Base-by-base conservation (phyloP, 2,888 invertebrate species). In the Dusona sp. region DNA sequence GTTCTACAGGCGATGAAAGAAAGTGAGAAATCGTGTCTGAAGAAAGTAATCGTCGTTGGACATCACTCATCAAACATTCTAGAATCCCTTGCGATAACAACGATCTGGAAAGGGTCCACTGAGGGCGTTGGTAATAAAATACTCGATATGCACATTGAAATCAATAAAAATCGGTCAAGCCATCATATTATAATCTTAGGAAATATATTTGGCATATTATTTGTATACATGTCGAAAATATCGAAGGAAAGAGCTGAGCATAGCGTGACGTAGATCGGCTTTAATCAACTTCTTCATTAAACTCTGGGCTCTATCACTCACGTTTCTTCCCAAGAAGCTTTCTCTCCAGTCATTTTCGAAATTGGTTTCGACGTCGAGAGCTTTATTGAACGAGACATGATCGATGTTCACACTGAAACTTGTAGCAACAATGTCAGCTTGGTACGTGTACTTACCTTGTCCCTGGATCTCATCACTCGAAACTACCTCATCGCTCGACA, bases 221-320 rank as follows among this genome's bases (percentile, higher is more conserved):
- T 42, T 22, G 33, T 48, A 54, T 61, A 16, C 25, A 54, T 1
- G 68, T 65, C 3, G 29, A 79, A 54, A 79, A 29, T 25, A 57
- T 38, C 42, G 45, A 33, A 74, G 16, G 75, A 79, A 54, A 80
- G 38, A 72, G 48, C 19, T 61, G 22, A 33, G 36, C 22, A n/a
- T 13, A 79, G 73, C 38, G 19, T 19, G 29, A 33, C 25, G 36
- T 65, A 75, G 74, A 74, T 86, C 61, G 48, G 29, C 77, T 83
- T 86, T 79, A 83, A 85, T 86, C 77, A 86, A 86, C 83, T 83
- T 86, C 79, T 75, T 86, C 80, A 80, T 80, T 86, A 72, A 79
- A 83, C 70, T 75, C 57, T 25, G 45, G 51, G 51, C 68, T 54
- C 51, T n/a, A 38, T 57, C 42, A 9, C 9, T 68, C 73, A 54